These are phyloP conservation scores for Oryctolagus cuniculus DNA, from an alignment of 2,113 vertebrate genomes.

Conservation along the genomic window DNA sequence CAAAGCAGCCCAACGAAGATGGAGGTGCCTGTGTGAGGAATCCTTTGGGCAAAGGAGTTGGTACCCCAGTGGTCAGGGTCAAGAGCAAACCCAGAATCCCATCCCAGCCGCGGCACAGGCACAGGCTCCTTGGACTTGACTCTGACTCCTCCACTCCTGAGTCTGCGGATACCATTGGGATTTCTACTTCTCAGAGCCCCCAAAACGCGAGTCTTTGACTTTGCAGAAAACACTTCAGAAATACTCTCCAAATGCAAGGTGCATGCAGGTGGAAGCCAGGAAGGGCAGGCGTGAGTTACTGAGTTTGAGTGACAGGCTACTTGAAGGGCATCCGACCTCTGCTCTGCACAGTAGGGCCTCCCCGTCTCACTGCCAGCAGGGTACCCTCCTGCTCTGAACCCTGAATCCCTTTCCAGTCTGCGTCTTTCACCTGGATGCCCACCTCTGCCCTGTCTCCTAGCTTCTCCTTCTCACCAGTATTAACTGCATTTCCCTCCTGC, in stretches of 20 bases:
- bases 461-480: neutral
- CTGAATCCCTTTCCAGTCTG: neutral
- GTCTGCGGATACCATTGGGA: neutral
- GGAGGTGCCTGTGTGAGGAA: neutral
- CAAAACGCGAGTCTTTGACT: neutral
- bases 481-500: neutral
- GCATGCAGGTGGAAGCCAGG: neutral
- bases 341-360: neutral
- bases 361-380: neutral
- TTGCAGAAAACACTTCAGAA: neutral
- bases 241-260: too few relatives aligned
- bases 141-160: neutral
- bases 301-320: neutral
- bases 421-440: fast-evolving
- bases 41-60: neutral
- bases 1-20: neutral
- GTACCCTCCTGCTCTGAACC: neutral
- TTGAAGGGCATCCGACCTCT: neutral
- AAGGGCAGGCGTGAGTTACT: neutral
- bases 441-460: neutral
- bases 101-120: neutral
- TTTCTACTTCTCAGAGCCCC: neutral
- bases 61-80: too few relatives aligned
- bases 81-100: neutral
- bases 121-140: too few relatives aligned